Evolutionary conservation across 2,113 vertebrate species (phyloP), one percentile per base, ranked within the genome.

Genomic region (Mixornis gularis): DNA sequence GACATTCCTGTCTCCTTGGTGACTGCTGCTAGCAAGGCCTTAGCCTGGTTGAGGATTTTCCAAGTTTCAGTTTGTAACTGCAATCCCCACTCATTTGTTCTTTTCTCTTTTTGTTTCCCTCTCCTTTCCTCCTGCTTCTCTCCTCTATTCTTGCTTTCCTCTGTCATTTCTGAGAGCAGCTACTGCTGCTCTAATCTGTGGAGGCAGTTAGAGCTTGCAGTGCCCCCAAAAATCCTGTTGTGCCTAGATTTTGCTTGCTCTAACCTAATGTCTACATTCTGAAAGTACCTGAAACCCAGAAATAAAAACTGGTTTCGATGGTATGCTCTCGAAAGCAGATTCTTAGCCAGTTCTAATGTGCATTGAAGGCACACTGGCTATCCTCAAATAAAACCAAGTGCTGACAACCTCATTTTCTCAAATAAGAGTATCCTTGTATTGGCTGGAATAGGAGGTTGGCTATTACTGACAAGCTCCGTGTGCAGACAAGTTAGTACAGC

Each of bases 1-100:
- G 94, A 89, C 94, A 87, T 93, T 89, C 70, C 78, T 93, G 78
- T 85, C 87, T 95, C 89, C 91, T 92, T 69, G 55, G 80, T 92
- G 89, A 85, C 92, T 92, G 49, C 94, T 85, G 46, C 89, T 89
- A 82, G 84, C 85, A 62, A 87, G 68, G 83, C 87, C 81, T 92
- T 69, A 63, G 70, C 81, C 74, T 56, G 51, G n/a, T 20, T 66
- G 48, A 40, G 86, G 78, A 49, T 89, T 72, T 92, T 90, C 58
- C 11, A 6, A 55, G 73, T 91, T 92, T 79, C 25, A 27, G 32
- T 73, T 93, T 82, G 30, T 79, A 63, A 63, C 41, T 92, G 81
- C 48, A 89, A 80, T 91, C 36, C 29, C 22, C 20, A 24, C 13
- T 69, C 0, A 0, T 17, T 38, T 74, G 36, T 34, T 53, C 26